Base-by-base conservation (phyloP, 2,888 invertebrate genomes). In the Aelia acuminata region DNA sequence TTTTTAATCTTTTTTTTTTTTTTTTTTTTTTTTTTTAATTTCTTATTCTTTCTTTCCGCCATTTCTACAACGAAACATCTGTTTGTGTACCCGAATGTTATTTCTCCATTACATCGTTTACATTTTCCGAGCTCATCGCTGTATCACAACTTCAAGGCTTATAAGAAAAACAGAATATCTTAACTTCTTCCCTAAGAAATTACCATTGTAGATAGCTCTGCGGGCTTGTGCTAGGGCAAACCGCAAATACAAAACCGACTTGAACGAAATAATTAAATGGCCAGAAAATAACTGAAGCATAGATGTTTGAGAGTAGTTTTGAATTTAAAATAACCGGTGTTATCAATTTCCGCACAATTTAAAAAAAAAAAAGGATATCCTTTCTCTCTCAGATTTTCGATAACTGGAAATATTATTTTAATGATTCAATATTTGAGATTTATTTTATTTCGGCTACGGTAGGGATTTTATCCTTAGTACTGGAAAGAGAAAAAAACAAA, bases 111-210 rank as follows among this genome's bases (percentile, higher is more conserved):
- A 57, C 13, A 57, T 57, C 57, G 57, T 57, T 57, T 57, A 57
- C 26, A 57, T 57, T 57, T 57, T 57, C 57, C 57, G 57, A 26
- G 57, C 57, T 57, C 57, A 26, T 57, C 26, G 57, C 57, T 57
- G 57, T 57, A 57, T 57, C 26, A 57, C 57, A 57, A 57, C 57
- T 57, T 57, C 26, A 57, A 57, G 57, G 57, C 57, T 57, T 57
- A 57, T 57, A 57, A 57, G 57, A 57, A 57, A 57, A 57, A 26
- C 57, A 57, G 57, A 57, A 57, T 57, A 57, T 57, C 57, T 57
- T 57, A 57, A 57, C 57, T 57, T 57, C 57, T 57, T 57, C 57
- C 26, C 57, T 26, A 26, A 57, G 57, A 57, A 57, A 57, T 57
- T 57, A 26, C 57, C 57, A 57, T 57, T 57, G 57, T 57, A 57